Conservation (phyloP, 2,888 invertebrate species). For the Teleiodes luculella region DNA sequence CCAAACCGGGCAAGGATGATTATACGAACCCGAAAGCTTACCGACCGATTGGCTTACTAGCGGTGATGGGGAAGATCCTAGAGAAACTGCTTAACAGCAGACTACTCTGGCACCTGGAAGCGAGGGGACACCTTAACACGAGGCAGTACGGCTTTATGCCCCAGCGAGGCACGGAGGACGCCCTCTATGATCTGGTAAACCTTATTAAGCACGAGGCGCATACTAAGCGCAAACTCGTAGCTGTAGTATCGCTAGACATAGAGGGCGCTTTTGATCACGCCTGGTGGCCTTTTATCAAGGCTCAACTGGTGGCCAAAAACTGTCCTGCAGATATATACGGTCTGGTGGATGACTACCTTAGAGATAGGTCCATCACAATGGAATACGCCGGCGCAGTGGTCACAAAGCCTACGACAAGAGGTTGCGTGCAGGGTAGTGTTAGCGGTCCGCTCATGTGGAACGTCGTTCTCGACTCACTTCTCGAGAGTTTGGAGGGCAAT, state of each 20-base stretch:
- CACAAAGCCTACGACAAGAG: neutral
- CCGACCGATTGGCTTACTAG: neutral
- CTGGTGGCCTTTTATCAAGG: conserved; percentile 12
- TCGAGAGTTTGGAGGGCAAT: neutral
- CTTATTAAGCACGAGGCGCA: neutral
- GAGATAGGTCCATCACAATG: neutral
- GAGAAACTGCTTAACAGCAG: neutral
- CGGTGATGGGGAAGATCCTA: neutral
- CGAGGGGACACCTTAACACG: neutral
- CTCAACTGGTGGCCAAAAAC: neutral
- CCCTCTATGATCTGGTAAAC: neutral
- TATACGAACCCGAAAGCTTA: conserved; percentile 5
- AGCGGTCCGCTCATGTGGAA: neutral
- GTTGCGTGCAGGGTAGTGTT: neutral
- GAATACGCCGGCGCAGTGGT: neutral
- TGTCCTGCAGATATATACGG: neutral
- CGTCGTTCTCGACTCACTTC: neutral
- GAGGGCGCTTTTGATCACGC: conserved; percentile 14
- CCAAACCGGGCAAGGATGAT: conserved; percentile 21
- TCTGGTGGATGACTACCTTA: conserved; percentile 3
- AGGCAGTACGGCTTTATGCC: neutral
- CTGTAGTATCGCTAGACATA: conserved; percentile 5
- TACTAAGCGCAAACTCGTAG: neutral
- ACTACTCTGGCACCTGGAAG: neutral
- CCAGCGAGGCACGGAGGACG: neutral